phyloP scores from a whole-genome alignment of 2,888 invertebrate species.

The Rhingia rostrata region DNA sequence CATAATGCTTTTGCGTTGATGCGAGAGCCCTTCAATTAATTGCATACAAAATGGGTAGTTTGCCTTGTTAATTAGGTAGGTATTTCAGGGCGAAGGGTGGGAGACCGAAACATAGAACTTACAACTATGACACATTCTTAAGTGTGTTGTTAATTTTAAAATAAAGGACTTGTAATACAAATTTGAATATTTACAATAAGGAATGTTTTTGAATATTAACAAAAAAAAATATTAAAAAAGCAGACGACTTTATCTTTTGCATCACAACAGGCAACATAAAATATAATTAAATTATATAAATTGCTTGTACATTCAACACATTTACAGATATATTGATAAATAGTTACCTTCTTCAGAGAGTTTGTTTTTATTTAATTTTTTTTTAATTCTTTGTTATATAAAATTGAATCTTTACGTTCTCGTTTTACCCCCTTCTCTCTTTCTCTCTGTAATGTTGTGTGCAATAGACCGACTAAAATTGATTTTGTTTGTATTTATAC shows the following conservation, averaged over 20 bases:
- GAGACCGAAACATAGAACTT: background rate
- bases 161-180: background rate
- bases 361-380: constrained; percentile 41
- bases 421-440: constrained; percentile 44
- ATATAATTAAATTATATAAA: constrained; percentile 12
- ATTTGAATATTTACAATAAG: constrained; percentile 21
- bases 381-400: constrained; percentile 10
- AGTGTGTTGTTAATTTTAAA: constrained; percentile 33
- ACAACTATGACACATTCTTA: constrained; percentile 2
- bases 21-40: constrained; percentile 58
- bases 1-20: constrained; percentile 14
- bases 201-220: background rate
- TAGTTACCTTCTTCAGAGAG: constrained; percentile 72
- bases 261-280: constrained; percentile 62
- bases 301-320: constrained; percentile 60
- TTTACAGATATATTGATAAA: constrained; percentile 45
- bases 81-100: background rate
- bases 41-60: constrained; percentile 38
- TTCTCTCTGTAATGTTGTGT: constrained; percentile 64
- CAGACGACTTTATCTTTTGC: constrained; percentile 55
- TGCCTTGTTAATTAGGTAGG: constrained; percentile 38
- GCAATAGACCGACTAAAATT: constrained; percentile 71
- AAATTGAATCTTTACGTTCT: constrained; percentile 24
- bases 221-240: constrained; percentile 37
- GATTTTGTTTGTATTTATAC: constrained; percentile 56